Evolutionary conservation across 2,113 vertebrate genomes (phyloP).

Genomic region (Pedionomus torquatus): DNA sequence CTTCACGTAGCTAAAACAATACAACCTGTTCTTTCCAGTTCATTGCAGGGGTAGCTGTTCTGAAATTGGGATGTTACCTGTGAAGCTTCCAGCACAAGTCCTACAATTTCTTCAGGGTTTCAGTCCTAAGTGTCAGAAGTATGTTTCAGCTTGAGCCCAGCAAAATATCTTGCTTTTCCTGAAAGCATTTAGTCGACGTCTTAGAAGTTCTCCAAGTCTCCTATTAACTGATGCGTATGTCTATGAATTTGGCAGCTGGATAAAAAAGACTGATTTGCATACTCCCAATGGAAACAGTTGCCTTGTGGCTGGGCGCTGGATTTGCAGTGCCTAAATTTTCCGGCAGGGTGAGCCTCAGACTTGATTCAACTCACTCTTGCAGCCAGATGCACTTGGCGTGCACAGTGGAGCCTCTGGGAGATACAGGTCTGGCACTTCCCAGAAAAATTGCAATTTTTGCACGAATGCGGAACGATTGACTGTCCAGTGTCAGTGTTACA

Average conservation of each 20-base stretch:
- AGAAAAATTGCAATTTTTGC: not conserved
- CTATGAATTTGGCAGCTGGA: not conserved
- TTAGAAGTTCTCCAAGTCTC: not conserved
- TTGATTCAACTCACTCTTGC: not conserved
- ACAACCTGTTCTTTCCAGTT: not conserved
- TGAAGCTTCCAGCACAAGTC: not conserved
- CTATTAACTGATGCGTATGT: rapidly evolving
- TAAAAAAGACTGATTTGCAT: not conserved
- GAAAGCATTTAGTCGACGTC: not conserved
- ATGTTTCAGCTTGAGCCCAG: not conserved
- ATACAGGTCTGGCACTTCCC: not conserved
- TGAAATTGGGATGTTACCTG: not conserved
- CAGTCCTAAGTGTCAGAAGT: not conserved
- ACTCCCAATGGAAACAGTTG: not conserved
- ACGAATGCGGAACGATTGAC: not conserved
- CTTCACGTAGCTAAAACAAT: not conserved
- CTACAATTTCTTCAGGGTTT: not conserved
- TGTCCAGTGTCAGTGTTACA: not conserved
- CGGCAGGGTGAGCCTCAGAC: not conserved
- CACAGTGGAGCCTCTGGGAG: not conserved
- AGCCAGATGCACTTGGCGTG: rapidly evolving
- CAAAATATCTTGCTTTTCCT: not conserved
- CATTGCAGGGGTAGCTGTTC: not conserved
- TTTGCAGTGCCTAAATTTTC: not conserved
- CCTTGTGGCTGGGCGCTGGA: not conserved